A percentile compares a stretch with the other conserved stretches of the same genome.
phyloP scores from a whole-genome alignment of 2,888 invertebrate genomes.

The Megamerina dolium region DNA sequence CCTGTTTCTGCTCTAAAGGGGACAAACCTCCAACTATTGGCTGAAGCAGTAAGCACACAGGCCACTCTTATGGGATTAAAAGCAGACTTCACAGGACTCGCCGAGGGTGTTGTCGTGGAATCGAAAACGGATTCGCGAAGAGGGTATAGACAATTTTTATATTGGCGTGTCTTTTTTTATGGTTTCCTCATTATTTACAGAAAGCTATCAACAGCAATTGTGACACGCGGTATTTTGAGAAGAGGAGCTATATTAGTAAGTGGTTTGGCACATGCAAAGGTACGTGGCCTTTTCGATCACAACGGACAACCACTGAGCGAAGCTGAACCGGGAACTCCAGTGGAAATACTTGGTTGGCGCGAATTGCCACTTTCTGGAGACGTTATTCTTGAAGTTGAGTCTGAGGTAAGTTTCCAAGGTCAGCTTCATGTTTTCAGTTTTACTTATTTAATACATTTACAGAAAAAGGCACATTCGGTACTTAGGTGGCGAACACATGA shows the following conservation, averaged over 20 bases:
- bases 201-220: conserved; percentile 75
- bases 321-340: conserved; percentile 72
- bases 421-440: too few species aligned
- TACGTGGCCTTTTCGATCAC: conserved; percentile 73
- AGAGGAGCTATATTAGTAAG: conserved; percentile 75
- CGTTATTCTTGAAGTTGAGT: conserved; percentile 72
- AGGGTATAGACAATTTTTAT: conserved; percentile 57
- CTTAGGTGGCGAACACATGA: conserved; percentile 60
- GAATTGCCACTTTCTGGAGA: conserved; percentile 87
- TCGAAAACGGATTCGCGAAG: conserved; percentile 63
- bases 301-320: conserved; percentile 59
- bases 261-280: conserved; percentile 78
- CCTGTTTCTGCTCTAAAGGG: conserved; percentile 86
- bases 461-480: conserved; percentile 65
- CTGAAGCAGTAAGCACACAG: conserved; percentile 76
- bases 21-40: conserved; percentile 67
- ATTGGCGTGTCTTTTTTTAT: background rate
- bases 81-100: conserved; percentile 75
- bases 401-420: conserved; percentile 59
- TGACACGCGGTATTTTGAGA: conserved; percentile 78
- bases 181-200: conserved; percentile 45
- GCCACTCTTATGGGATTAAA: conserved; percentile 83
- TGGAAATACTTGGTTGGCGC: conserved; percentile 86
- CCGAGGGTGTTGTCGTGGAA: conserved; percentile 89
- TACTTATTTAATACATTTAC: background rate